These are phyloP conservation scores for Cabera pusaria DNA, from an alignment of 2,888 invertebrate genomes.

Conservation along the genomic window DNA sequence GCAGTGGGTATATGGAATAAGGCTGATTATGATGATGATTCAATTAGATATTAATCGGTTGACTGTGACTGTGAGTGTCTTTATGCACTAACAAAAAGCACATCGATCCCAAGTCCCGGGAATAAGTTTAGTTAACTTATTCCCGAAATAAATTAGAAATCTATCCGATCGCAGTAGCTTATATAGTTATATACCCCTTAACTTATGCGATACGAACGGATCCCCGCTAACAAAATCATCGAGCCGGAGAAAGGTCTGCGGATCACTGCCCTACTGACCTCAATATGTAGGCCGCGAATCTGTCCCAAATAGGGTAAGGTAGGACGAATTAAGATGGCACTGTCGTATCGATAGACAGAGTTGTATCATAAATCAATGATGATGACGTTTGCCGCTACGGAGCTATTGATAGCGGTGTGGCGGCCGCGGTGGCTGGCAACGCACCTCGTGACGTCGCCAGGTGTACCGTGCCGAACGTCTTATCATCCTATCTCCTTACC, in stretches of 20 bases:
- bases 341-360: background rate
- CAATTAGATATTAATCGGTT: too few species aligned
- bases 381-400: conserved; percentile 3
- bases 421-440: background rate
- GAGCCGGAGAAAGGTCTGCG: conserved; percentile 15
- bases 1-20: too few species aligned
- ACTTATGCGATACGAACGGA: too few species aligned
- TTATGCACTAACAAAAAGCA: too few species aligned
- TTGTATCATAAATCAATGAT: conserved; percentile 4
- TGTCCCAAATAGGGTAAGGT: conserved; percentile 4
- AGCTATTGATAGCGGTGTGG: conserved; percentile 1
- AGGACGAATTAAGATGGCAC: conserved; percentile 1
- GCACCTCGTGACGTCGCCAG: conserved; percentile 9
- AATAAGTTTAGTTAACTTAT: too few species aligned
- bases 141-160: too few species aligned
- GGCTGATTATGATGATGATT: too few species aligned
- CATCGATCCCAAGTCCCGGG: too few species aligned
- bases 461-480: background rate
- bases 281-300: conserved; percentile 14
- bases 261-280: conserved; percentile 9
- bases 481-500: too few species aligned
- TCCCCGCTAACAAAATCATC: conserved; percentile 4
- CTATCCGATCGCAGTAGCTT: too few species aligned
- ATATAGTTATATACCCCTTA: too few species aligned
- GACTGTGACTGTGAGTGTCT: too few species aligned